Evolutionary conservation across 2,888 invertebrate species (phyloP).

Genomic region (Andrena fulva): DNA sequence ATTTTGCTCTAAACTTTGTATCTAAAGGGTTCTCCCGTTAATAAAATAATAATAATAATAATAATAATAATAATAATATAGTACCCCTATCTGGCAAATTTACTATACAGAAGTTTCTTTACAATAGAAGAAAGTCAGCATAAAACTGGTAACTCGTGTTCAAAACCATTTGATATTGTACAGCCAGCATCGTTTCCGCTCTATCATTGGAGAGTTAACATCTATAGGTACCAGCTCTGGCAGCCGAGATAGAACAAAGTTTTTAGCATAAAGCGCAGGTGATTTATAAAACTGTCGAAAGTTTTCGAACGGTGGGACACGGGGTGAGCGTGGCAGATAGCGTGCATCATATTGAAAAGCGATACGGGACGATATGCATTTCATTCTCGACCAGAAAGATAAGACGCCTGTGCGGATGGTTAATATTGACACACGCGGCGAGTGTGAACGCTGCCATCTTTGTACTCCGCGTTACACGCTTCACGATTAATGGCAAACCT

Average conservation of each 20-base stretch:
- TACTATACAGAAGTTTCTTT: no score
- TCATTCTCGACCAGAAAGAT: constrained; percentile 47
- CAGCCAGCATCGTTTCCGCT: background rate
- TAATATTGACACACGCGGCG: constrained; percentile 58
- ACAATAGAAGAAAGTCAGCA: no score
- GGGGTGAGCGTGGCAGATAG: constrained; percentile 16
- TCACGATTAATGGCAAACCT: background rate
- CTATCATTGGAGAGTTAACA: background rate
- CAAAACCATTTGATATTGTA: no score
- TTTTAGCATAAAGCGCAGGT: background rate
- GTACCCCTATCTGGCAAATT: no score
- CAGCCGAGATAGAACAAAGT: constrained; percentile 7
- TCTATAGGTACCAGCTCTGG: background rate
- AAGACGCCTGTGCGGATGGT: constrained; percentile 47
- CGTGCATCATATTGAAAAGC: constrained; percentile 33
- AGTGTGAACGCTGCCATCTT: constrained; percentile 24
- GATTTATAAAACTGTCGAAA: constrained; percentile 26
- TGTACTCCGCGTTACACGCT: constrained; percentile 5
- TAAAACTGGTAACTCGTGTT: no score
- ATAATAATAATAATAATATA: no score
- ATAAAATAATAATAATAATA: no score
- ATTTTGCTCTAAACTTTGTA: no score
- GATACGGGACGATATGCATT: constrained; percentile 27
- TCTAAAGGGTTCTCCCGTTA: no score
- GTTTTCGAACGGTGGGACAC: background rate